These are phyloP conservation scores for Drosophila subobscura DNA, from an alignment of 1,140 invertebrate genomes.

Conservation along the genomic window DNA sequence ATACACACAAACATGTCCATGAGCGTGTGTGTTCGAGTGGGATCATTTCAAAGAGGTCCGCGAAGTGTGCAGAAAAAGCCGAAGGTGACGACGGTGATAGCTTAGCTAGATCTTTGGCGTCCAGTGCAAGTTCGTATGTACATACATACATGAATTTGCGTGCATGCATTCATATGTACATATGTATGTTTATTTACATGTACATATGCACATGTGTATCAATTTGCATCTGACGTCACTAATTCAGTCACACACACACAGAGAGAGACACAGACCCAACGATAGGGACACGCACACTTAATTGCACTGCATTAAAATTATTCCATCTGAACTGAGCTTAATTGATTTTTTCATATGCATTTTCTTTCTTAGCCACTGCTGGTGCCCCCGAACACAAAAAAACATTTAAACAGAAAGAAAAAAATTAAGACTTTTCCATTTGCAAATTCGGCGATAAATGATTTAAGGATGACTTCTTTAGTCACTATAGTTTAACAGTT, in stretches of 20 bases:
- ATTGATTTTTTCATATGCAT: slow-evolving; percentile 47
- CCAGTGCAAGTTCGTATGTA: slow-evolving; percentile 2
- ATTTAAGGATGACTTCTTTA: not conserved
- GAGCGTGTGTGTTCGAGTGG: slow-evolving; percentile 11
- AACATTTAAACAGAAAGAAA: slow-evolving; percentile 33
- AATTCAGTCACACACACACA: slow-evolving; percentile 22
- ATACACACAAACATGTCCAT: not conserved
- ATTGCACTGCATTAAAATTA: slow-evolving; percentile 48
- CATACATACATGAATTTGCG: not conserved
- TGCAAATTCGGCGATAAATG: slow-evolving; percentile 12
- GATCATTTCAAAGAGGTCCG: slow-evolving; percentile 40
- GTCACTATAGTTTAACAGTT: slow-evolving; percentile 7
- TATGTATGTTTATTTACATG: slow-evolving; percentile 23
- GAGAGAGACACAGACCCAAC: not conserved
- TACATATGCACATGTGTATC: not conserved
- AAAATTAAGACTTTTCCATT: not conserved
- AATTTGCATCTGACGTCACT: slow-evolving; percentile 44
- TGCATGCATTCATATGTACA: not conserved
- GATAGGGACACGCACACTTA: slow-evolving; percentile 20
- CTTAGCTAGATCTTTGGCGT: slow-evolving; percentile 21
- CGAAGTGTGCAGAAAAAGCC: slow-evolving; percentile 35
- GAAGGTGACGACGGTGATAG: slow-evolving; percentile 28
- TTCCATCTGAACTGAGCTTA: slow-evolving; percentile 19
- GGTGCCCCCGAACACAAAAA: slow-evolving; percentile 38
- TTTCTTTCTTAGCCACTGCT: slow-evolving; percentile 12